These are phyloP conservation scores for Holothuria glaberrima DNA, from an alignment of 35 echinoderm and acorn worm genomes.

Conservation along the genomic window DNA sequence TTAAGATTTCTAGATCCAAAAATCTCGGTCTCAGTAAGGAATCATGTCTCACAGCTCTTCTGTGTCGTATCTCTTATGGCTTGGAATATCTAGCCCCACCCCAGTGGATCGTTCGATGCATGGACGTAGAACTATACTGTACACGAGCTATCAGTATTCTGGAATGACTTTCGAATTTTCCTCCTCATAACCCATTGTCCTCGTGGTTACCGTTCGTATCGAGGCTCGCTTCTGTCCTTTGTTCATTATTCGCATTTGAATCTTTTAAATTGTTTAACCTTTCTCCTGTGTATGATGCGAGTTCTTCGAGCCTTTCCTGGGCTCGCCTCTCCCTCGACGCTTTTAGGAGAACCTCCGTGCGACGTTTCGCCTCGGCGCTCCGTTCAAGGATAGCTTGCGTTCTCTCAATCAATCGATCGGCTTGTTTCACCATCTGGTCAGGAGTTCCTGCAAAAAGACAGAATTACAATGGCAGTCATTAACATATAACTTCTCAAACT, in stretches of 20 bases:
- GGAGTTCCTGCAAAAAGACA: slow-evolving; percentile 33
- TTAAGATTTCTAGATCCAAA: too few species aligned
- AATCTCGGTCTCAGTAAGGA: too few species aligned
- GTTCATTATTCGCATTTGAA: background rate
- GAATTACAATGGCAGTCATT: background rate
- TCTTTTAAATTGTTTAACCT: background rate
- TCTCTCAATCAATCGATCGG: slow-evolving; percentile 43
- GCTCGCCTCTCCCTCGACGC: slow-evolving; percentile 38
- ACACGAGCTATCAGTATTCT: background rate
- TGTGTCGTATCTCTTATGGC: too few species aligned
- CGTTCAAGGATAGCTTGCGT: slow-evolving; percentile 37
- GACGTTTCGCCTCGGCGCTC: slow-evolving; percentile 56
- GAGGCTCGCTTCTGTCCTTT: background rate
- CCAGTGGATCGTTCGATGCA: too few species aligned
- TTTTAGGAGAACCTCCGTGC: slow-evolving; percentile 30
- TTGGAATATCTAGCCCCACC: too few species aligned
- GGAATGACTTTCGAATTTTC: background rate
- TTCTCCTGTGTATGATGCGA: background rate
- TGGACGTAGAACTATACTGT: too few species aligned
- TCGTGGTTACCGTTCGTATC: slow-evolving; percentile 39
- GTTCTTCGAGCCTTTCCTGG: slow-evolving; percentile 35
- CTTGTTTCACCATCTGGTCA: slow-evolving; percentile 58
- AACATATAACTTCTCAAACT: too few species aligned
- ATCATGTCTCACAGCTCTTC: too few species aligned
- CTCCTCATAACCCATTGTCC: background rate